Evolutionary conservation across 1,140 invertebrate species (phyloP), one percentile per base, ranked within the genome.

Genomic region (Drosophila saltans): DNA sequence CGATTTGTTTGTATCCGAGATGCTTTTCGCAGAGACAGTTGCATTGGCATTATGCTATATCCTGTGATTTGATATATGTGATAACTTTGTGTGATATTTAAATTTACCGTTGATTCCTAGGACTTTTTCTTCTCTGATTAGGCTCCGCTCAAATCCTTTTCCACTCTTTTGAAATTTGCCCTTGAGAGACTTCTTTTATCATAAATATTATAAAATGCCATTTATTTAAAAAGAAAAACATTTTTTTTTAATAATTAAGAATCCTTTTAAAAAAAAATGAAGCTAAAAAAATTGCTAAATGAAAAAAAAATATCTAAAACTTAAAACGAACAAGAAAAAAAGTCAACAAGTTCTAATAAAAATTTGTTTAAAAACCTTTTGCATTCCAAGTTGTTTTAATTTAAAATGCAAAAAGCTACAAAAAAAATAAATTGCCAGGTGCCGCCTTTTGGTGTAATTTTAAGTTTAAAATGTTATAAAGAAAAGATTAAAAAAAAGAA

Each of bases 361-460:
- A 84, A 90, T 74, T 65, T 67, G 71, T 79, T 89, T 74, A 41
- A 90, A 88, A 89, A 78, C 77, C 83, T 88, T 88, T 88, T 89
- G 84, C 81, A 89, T 89, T 90, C 63, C 78, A 48, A 90, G 84
- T 89, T 89, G 84, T 89, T 89, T 89, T 90, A 90, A 89, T 89
- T 84, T 33, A 67, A 67, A 75, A 79, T 89, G 78, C 78, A 83
- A 86, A 86, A 74, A n/a, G 56, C 45, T 24, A 48, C 10, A 66
- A 40, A 16, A 21, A 62, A 48, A 45, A 48, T 24, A 26, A 36
- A 7, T 52, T 69, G 85, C 84, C 75, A 79, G 58, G 71, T 90
- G 84, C 81, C 84, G 84, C 81, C 84, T 76, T 59, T 81, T 85
- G 81, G 78, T 86, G 69, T 86, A 78, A 86, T 81, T 84, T 86